These are phyloP conservation scores for Tetrax tetrax DNA, from an alignment of 2,113 vertebrate genomes.

Conservation along the genomic window DNA sequence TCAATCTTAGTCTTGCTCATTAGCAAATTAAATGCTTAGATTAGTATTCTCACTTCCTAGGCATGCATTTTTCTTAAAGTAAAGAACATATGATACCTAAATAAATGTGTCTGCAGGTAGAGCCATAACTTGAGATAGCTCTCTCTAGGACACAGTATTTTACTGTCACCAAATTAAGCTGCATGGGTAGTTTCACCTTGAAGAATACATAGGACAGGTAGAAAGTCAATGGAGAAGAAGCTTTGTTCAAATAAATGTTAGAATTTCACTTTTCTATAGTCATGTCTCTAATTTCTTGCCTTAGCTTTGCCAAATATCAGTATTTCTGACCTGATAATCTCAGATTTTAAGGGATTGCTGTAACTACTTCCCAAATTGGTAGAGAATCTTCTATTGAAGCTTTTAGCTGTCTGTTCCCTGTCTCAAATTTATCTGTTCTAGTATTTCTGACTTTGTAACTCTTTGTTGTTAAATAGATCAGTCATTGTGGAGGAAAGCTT, in stretches of 20 bases:
- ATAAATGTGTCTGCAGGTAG: background rate
- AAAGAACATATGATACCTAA: background rate
- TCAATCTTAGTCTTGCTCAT: background rate
- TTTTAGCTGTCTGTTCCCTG: background rate
- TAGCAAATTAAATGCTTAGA: background rate
- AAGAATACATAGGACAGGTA: background rate
- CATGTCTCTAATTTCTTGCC: background rate
- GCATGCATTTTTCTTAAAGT: background rate
- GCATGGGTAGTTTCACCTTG: background rate
- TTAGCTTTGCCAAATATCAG: background rate
- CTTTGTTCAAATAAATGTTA: background rate
- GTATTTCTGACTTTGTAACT: background rate
- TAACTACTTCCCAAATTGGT: background rate
- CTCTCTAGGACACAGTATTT: background rate
- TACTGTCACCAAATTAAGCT: background rate
- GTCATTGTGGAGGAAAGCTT: constrained; percentile 86
- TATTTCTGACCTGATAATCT: background rate
- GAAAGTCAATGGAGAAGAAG: background rate
- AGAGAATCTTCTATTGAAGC: background rate
- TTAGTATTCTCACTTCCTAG: background rate
- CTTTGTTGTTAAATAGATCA: constrained; percentile 81
- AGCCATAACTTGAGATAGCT: background rate
- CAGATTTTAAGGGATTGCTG: background rate
- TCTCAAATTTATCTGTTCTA: background rate
- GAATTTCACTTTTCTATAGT: background rate